A percentile compares a stretch with the other conserved stretches of the same genome.
phyloP scores from a whole-genome alignment of 2,113 vertebrate genomes.

The Dicaeum eximium region DNA sequence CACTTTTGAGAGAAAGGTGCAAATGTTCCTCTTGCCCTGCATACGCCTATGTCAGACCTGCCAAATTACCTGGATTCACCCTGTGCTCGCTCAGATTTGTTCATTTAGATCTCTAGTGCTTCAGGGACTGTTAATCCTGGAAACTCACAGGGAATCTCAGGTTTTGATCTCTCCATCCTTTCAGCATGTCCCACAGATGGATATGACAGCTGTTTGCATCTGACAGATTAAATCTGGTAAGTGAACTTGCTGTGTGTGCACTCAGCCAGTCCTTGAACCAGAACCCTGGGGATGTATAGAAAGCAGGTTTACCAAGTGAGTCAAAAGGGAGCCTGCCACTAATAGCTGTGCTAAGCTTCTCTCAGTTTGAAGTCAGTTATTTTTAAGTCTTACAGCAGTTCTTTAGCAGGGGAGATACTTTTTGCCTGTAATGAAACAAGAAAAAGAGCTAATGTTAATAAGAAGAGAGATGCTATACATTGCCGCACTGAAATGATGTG shows the following conservation, averaged over 20 bases:
- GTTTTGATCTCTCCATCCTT: slow-evolving; percentile 38
- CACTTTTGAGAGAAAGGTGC: background rate
- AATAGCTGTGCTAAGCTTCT: slow-evolving; percentile 52
- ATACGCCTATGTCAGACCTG: background rate
- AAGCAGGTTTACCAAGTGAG: slow-evolving; percentile 47
- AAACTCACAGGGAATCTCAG: background rate
- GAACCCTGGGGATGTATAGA: slow-evolving; percentile 21
- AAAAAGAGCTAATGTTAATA: background rate
- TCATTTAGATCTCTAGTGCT: background rate
- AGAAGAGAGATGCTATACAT: background rate
- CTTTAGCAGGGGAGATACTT: slow-evolving; percentile 7
- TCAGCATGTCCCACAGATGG: slow-evolving; percentile 33
- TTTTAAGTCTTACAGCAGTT: slow-evolving; percentile 32
- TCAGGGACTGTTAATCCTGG: background rate
- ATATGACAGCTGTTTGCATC: slow-evolving; percentile 43
- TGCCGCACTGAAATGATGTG: background rate
- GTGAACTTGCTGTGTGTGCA: slow-evolving; percentile 44
- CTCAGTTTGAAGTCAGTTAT: slow-evolving; percentile 57
- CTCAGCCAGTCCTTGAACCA: slow-evolving; percentile 45
- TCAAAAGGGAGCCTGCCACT: slow-evolving; percentile 35
- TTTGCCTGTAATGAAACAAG: slow-evolving; percentile 17
- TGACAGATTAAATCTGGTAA: slow-evolving; percentile 58
- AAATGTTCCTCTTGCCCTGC: background rate
- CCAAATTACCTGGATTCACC: slow-evolving; percentile 5
- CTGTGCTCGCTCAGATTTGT: background rate